Conservation (phyloP, 2,888 invertebrate species). For the Gymnosoma rotundatum region DNA sequence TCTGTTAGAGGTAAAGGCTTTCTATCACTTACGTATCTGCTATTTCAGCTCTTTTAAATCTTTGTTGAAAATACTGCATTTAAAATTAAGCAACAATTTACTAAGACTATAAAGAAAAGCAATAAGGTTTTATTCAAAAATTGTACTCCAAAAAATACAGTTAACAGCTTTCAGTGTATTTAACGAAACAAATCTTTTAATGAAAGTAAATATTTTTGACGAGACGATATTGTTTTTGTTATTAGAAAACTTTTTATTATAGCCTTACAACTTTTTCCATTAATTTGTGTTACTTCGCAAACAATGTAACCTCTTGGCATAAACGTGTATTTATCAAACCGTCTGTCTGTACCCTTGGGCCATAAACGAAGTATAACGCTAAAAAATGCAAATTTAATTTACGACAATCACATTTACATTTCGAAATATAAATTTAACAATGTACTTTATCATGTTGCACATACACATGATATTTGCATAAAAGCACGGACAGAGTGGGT, state of each 20-base stretch:
- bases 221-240: neutral
- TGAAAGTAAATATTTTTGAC: neutral
- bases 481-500: neutral
- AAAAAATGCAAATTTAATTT: conserved; percentile 60
- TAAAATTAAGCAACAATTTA: no score
- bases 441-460: conserved; percentile 1
- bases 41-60: no score
- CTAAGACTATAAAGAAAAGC: no score
- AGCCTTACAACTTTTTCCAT: neutral
- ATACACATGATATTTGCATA: neutral
- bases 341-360: conserved; percentile 55
- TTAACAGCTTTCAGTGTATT: neutral
- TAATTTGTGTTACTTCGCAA: neutral
- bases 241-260: neutral
- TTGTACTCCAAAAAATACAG: neutral
- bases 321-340: conserved; percentile 23
- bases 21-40: no score
- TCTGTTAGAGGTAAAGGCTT: no score
- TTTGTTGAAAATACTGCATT: no score
- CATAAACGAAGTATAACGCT: conserved; percentile 11
- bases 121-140: neutral
- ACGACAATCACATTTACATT: conserved; percentile 45
- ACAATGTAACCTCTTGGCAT: conserved; percentile 14
- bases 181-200: neutral
- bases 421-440: neutral